A percentile compares a stretch with the other conserved stretches of the same genome.
Evolutionary conservation across 2,888 invertebrate genomes (phyloP).

Genomic region (Tipula confusa): DNA sequence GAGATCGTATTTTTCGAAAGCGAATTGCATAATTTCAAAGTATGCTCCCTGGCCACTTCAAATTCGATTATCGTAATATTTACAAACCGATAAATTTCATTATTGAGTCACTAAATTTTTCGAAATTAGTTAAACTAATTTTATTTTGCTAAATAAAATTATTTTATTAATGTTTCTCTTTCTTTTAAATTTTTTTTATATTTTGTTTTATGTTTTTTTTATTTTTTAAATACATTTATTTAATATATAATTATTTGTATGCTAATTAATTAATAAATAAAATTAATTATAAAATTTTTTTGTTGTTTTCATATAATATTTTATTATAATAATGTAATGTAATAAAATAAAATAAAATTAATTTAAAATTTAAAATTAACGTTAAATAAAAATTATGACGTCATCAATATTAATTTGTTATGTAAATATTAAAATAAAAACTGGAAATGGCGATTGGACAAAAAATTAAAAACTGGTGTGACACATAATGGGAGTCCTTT

Average conservation of each 20-base stretch:
- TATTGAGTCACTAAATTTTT: too few relatives aligned
- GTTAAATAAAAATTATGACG: not conserved
- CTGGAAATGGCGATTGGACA: not conserved
- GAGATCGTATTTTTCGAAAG: too few relatives aligned
- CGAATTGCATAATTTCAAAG: too few relatives aligned
- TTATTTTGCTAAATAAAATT: constrained; percentile 28
- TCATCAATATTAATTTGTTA: too few relatives aligned
- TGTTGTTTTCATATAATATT: not conserved
- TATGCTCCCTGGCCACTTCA: too few relatives aligned
- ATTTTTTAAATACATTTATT: constrained; percentile 16
- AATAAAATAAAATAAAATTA: not conserved
- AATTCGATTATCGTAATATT: too few relatives aligned
- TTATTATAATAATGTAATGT: not conserved
- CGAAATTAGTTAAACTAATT: too few relatives aligned
- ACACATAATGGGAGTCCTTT: not conserved
- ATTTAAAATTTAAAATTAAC: constrained; percentile 5
- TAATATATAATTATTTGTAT: constrained; percentile 4
- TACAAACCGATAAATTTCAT: too few relatives aligned
- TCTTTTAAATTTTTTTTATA: not conserved
- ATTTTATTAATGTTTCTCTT: not conserved
- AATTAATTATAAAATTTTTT: constrained; percentile 4
- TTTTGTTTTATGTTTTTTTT: too few relatives aligned
- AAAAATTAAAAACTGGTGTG: not conserved
- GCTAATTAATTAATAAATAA: not conserved
- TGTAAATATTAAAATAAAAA: not conserved